phyloP scores from a whole-genome alignment of 2,888 invertebrate species.

The Subacronicta megacephala region DNA sequence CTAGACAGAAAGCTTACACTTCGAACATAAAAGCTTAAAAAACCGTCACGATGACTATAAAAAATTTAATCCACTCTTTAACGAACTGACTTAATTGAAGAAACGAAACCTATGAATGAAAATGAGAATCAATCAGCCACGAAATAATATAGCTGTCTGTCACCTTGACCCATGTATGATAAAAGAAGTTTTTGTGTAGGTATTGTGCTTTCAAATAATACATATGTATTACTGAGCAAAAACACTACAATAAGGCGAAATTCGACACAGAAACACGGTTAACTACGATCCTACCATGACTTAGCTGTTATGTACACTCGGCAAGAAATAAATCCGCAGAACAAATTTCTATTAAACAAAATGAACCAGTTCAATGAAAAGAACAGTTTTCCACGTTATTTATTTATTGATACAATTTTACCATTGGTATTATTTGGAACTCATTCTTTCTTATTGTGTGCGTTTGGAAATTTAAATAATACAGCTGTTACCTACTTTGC shows the following conservation, averaged over 20 bases:
- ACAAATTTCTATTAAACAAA: neutral
- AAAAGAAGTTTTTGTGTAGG: constrained; percentile 35
- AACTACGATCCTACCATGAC: constrained; percentile 28
- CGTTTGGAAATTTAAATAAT: too few relatives aligned
- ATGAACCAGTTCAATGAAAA: too few relatives aligned
- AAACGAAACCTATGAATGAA: constrained; percentile 24
- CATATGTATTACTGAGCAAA: constrained; percentile 48
- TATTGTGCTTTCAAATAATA: constrained; percentile 38
- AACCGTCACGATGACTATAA: neutral
- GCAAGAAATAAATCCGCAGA: neutral
- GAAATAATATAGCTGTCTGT: constrained; percentile 37
- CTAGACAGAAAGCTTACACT: constrained; percentile 1
- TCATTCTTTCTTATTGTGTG: too few relatives aligned
- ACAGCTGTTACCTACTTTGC: too few relatives aligned
- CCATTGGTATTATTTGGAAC: too few relatives aligned
- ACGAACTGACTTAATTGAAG: constrained; percentile 36
- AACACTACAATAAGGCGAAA: constrained; percentile 45
- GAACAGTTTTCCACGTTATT: too few relatives aligned
- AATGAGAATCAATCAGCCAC: constrained; percentile 32
- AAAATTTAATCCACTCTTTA: neutral
- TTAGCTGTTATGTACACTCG: neutral
- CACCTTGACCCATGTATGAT: constrained; percentile 37
- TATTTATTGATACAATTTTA: too few relatives aligned
- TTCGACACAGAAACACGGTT: constrained; percentile 54
- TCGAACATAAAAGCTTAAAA: constrained; percentile 18